A percentile compares a stretch with the other conserved stretches of the same genome.
phyloP scores from a whole-genome alignment of 2,113 vertebrate genomes.

The Cinclus mexicanus region DNA sequence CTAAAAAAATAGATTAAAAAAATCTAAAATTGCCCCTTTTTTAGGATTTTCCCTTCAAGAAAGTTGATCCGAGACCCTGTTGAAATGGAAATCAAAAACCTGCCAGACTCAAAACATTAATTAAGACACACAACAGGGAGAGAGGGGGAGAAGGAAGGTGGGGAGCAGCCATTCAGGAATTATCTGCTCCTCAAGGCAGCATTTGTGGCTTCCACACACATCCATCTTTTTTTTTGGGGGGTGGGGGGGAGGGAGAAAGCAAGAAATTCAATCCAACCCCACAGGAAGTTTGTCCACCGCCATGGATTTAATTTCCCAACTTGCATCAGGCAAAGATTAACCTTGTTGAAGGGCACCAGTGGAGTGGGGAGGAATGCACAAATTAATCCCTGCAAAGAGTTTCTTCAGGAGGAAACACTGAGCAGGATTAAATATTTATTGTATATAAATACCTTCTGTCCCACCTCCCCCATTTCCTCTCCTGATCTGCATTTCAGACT shows the following conservation, averaged over 20 bases:
- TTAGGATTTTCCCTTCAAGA: not conserved
- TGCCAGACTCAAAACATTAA: conserved; percentile 6
- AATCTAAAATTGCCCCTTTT: not conserved
- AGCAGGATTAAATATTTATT: conserved; percentile 16
- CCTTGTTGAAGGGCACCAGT: conserved; percentile 44
- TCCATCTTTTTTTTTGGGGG: not conserved
- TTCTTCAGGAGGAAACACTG: not conserved
- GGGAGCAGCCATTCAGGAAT: not conserved
- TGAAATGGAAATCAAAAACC: not conserved
- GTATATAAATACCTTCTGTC: not conserved
- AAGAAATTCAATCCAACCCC: not conserved
- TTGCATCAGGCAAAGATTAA: conserved; percentile 26
- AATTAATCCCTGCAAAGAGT: not conserved
- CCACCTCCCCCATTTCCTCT: not conserved
- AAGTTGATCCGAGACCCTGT: not conserved
- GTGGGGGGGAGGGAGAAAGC: not conserved
- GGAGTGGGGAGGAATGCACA: not conserved
- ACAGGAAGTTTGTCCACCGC: not conserved
- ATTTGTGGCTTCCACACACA: not conserved
- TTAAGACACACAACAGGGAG: conserved; percentile 27
- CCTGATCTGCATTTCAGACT: not conserved
- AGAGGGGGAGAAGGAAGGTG: not conserved
- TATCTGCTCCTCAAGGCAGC: not conserved
- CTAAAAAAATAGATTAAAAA: not conserved
- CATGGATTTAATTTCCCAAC: conserved; percentile 42